Evolutionary conservation across 2,888 invertebrate genomes (phyloP), one percentile per base, ranked within the genome.

Genomic region (Myathropa florea): DNA sequence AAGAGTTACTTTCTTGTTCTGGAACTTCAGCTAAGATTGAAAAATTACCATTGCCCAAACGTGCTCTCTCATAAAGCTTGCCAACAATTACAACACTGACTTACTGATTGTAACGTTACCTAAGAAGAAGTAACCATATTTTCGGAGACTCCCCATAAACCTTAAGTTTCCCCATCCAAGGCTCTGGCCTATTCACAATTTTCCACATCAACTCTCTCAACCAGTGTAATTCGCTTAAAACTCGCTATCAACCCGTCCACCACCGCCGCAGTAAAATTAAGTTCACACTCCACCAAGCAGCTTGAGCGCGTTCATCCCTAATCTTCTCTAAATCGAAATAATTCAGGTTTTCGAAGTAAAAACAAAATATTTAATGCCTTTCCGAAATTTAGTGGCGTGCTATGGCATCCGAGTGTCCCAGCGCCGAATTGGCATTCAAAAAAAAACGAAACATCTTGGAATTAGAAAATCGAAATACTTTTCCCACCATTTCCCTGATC

Each of bases 401-500:
- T 24, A 10, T 39, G 70, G 70, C 57, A 70, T 70, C 33, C 59
- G n/a, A 39, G 59, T 36, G 55, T 9, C 24, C 33, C 4, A 23
- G n/a, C 21, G 46, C 36, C 70, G 28, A 80, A 63, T 10, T 36
- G 61, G 33, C 80, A 18, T 65, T 18, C 7, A 46, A 9, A n/a
- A 46, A 7, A 59, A 72, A 83, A 71, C n/a, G n/a, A 46, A 26
- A 23, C 76, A 36, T 71, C 33, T 60, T 55, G 14, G 4, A 39
- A 80, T 68, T 76, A 57, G 67, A 71, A 55, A 84, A 81, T 84
- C 46, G 55, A 67, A 84, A 84, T 84, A 84, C 84, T 84, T 84
- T 84, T 84, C 75, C 84, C 84, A 81, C 84, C 75, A 81, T 71
- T 80, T 76, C 46, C 81, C 55, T 84, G 70, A 84, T 76, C 84